These are phyloP conservation scores for Anabas testudineus DNA, from an alignment of 2,797 vertebrate genomes.

Conservation along the genomic window DNA sequence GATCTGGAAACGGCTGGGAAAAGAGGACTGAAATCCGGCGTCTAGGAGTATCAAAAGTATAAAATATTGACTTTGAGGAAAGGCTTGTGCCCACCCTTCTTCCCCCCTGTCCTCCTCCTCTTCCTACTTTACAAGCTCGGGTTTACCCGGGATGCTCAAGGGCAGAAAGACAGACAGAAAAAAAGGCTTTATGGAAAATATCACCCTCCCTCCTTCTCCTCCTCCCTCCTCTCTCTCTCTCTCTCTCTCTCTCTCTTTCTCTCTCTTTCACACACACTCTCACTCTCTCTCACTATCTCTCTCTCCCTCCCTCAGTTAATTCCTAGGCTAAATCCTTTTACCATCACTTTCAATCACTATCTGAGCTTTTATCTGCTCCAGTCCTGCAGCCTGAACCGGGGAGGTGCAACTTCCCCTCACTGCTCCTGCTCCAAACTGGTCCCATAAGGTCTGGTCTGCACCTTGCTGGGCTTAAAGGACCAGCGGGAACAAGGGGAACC, in stretches of 20 bases:
- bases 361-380: slow-evolving; percentile 91
- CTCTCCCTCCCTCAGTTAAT: slow-evolving; percentile 79
- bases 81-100: slow-evolving; percentile 75
- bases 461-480: slow-evolving; percentile 63
- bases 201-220: slow-evolving; percentile 76
- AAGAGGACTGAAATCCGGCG: slow-evolving; percentile 72
- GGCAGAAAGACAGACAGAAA: slow-evolving; percentile 87
- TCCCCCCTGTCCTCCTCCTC: slow-evolving; percentile 66
- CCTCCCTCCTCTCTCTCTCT: slow-evolving; percentile 69
- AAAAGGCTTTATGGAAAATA: slow-evolving; percentile 87
- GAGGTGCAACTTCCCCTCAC: slow-evolving; percentile 90
- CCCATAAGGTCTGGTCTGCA: slow-evolving; percentile 80
- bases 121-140: slow-evolving; percentile 83
- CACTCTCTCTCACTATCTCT: slow-evolving; percentile 63
- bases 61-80: slow-evolving; percentile 83
- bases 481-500: slow-evolving; percentile 24
- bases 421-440: slow-evolving; percentile 76
- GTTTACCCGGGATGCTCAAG: slow-evolving; percentile 86
- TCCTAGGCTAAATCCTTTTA: slow-evolving; percentile 89
- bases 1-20: slow-evolving; percentile 69
- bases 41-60: slow-evolving; percentile 84
- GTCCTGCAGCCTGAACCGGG: slow-evolving; percentile 83
- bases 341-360: slow-evolving; percentile 93
- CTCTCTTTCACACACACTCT: slow-evolving; percentile 66
- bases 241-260: slow-evolving; percentile 51